Evolutionary conservation across 1,140 invertebrate genomes (phyloP).

Genomic region (Gyrodactylus salaris): DNA sequence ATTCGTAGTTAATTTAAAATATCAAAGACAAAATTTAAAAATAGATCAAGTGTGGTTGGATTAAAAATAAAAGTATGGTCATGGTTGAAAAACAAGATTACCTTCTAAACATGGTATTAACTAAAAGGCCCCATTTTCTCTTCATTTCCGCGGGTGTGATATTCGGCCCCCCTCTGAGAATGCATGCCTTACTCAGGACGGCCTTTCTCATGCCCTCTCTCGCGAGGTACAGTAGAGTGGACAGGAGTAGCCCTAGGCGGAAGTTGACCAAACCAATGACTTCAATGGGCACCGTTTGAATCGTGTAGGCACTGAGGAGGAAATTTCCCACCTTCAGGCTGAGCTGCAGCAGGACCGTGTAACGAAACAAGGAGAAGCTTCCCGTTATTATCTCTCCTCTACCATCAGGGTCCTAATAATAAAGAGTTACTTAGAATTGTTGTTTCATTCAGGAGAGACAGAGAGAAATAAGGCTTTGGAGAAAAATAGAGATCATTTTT

Average conservation of each 20-base stretch:
- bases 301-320: not conserved
- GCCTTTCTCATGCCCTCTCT: not conserved
- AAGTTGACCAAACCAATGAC: not conserved
- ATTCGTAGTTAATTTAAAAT: too few species aligned
- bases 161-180: too few species aligned
- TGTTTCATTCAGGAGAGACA: not conserved
- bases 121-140: too few species aligned
- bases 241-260: not conserved
- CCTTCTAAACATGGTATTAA: too few species aligned
- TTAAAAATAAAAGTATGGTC: too few species aligned
- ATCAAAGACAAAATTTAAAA: too few species aligned
- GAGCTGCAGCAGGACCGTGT: not conserved
- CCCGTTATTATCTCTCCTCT: not conserved
- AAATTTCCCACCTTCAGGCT: not conserved
- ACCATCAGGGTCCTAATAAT: not conserved
- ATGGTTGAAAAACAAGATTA: too few species aligned
- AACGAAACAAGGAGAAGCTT: not conserved
- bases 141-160: too few species aligned
- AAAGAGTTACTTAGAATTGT: not conserved
- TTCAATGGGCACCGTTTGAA: not conserved
- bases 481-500: too few species aligned
- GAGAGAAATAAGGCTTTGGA: too few species aligned
- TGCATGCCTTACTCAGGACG: not conserved
- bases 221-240: not conserved
- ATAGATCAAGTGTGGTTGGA: too few species aligned